Evolutionary conservation across 2,888 invertebrate genomes (phyloP).

Genomic region (Eupithecia exiguata): DNA sequence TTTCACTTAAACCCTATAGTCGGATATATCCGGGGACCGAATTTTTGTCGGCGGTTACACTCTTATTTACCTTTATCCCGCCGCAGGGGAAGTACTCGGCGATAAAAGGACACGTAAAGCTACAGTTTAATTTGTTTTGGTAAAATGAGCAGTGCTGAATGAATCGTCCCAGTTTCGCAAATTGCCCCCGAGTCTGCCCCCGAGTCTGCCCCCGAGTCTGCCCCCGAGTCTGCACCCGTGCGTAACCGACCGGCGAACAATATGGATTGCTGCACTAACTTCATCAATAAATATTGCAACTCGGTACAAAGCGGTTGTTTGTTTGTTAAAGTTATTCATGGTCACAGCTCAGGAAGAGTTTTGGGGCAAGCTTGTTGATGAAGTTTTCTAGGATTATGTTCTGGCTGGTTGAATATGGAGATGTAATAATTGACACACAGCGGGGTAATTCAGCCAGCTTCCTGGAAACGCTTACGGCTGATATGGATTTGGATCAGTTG

Average conservation of each 20-base stretch:
- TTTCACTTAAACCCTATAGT: too few species aligned
- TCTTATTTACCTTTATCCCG: too few species aligned
- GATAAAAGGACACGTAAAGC: not conserved
- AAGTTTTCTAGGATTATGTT: not conserved
- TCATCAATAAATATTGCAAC: constrained; percentile 14
- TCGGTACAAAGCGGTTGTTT: not conserved
- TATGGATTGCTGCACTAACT: constrained; percentile 14
- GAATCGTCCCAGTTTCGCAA: constrained; percentile 9
- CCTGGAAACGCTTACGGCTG: not conserved
- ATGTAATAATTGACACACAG: not conserved
- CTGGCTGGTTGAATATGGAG: not conserved
- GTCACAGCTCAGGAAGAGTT: not conserved
- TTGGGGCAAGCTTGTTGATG: not conserved
- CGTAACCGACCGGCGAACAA: not conserved
- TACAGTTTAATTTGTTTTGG: not conserved
- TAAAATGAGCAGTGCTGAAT: constrained; percentile 4
- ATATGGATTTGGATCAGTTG: not conserved
- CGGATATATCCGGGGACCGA: too few species aligned
- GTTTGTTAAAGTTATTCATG: constrained; percentile 6
- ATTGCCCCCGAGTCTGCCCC: not conserved
- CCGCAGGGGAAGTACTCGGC: not conserved
- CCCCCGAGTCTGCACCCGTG: not conserved
- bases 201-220: not conserved
- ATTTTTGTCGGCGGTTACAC: too few species aligned
- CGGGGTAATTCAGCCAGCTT: not conserved